Evolutionary conservation across 2,113 vertebrate genomes (phyloP).

Genomic region (Dasypus novemcinctus): DNA sequence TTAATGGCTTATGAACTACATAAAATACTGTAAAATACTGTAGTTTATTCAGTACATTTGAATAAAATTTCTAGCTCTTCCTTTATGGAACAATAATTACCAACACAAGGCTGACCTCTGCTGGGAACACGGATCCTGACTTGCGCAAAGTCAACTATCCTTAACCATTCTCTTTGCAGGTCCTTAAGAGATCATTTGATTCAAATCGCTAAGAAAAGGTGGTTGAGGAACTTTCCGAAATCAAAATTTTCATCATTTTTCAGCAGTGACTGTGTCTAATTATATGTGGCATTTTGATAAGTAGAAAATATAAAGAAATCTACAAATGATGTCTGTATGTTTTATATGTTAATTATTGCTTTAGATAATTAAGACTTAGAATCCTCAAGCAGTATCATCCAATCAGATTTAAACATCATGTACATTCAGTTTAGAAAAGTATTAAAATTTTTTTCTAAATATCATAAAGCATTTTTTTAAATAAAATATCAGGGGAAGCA

Average conservation of each 20-base stretch:
- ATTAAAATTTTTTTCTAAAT: slow-evolving; percentile 1
- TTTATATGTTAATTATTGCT: slow-evolving; percentile 41
- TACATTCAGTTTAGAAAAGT: neutral
- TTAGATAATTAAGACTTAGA: neutral
- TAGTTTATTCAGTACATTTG: too few relatives aligned
- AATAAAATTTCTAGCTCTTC: slow-evolving; percentile 6
- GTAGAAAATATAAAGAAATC: slow-evolving; percentile 36
- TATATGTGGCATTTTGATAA: slow-evolving; percentile 34
- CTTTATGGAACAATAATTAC: neutral
- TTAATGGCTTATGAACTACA: neutral
- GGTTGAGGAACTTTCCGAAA: neutral
- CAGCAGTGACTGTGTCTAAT: slow-evolving; percentile 41
- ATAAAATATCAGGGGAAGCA: too few relatives aligned
- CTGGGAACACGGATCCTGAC: neutral
- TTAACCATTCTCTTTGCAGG: neutral
- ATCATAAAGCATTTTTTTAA: neutral
- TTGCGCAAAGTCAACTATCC: neutral
- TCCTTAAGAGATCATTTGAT: neutral
- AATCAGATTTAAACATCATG: neutral
- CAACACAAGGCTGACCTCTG: slow-evolving; percentile 51
- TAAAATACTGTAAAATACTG: neutral
- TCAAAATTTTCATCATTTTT: slow-evolving; percentile 8
- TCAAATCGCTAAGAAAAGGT: neutral
- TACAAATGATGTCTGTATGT: neutral
- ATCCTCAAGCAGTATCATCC: neutral